Percentiles rank a stretch among this genome's conserved stretches.
Evolutionary conservation across 2,797 vertebrate genomes (phyloP).

Genomic region (Xiphorhynchus erythropygius): DNA sequence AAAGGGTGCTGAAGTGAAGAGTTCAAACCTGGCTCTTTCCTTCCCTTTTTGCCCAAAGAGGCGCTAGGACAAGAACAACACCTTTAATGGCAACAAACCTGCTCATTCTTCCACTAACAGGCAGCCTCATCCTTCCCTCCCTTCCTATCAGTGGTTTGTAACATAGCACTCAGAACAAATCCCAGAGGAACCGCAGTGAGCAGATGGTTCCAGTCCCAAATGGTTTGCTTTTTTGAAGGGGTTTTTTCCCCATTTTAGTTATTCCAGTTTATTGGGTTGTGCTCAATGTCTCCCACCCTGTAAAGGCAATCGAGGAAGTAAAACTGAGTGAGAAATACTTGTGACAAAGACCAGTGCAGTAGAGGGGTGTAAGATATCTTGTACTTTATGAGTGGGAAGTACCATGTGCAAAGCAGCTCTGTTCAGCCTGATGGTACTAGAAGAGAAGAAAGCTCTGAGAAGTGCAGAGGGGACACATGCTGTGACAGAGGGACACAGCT

Average conservation of each 20-base stretch:
- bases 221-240: not conserved
- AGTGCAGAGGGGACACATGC: not conserved
- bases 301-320: not conserved
- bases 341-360: not conserved
- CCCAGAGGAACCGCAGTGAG: not conserved
- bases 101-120: not conserved
- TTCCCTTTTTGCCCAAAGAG: slow-evolving; percentile 84
- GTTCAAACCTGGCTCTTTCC: slow-evolving; percentile 81
- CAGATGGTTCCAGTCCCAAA: not conserved
- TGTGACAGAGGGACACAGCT: not conserved
- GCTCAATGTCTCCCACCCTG: not conserved
- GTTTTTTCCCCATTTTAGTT: not conserved
- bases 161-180: not conserved
- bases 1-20: slow-evolving; percentile 83
- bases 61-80: slow-evolving; percentile 70
- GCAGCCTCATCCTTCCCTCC: not conserved
- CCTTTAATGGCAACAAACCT: not conserved
- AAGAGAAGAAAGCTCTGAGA: not conserved
- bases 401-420: not conserved
- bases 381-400: not conserved
- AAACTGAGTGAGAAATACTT: not conserved
- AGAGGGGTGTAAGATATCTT: not conserved
- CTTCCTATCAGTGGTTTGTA: not conserved
- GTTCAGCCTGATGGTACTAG: not conserved
- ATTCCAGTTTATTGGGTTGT: not conserved